Conservation (phyloP, 2,113 vertebrate genomes). For the Nerophis lumbriciformis region DNA sequence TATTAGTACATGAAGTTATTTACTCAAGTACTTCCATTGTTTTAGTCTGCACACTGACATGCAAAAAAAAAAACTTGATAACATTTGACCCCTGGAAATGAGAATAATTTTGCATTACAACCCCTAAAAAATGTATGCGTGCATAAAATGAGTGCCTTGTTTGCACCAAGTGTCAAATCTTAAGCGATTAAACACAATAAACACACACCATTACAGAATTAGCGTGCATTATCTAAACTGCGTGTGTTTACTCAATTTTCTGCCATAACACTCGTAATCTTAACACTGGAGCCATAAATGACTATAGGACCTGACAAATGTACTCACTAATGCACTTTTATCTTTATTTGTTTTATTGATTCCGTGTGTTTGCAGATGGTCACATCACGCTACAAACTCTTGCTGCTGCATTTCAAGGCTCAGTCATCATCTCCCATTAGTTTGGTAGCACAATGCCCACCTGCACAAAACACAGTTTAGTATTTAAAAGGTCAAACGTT, state of each 20-base stretch:
- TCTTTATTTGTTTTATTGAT: conserved; percentile 14
- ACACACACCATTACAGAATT: conserved; percentile 6
- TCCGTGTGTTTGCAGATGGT: neutral
- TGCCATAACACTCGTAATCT: conserved; percentile 9
- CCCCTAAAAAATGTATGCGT: neutral
- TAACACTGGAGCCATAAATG: conserved; percentile 7
- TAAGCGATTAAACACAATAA: conserved; percentile 5
- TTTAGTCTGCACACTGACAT: no score
- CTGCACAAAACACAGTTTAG: conserved; percentile 36
- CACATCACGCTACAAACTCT: neutral
- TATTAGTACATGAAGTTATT: neutral
- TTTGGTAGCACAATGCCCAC: conserved; percentile 54
- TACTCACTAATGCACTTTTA: conserved; percentile 11
- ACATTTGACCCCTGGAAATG: no score
- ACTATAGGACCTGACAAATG: conserved; percentile 13
- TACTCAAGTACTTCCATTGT: no score
- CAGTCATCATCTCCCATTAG: conserved; percentile 20
- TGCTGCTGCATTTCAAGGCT: neutral
- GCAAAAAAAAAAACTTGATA: no score
- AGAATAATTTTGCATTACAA: no score
- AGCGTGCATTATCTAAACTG: neutral
- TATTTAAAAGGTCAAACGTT: neutral
- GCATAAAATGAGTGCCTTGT: neutral
- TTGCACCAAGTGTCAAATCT: neutral
- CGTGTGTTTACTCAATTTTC: conserved; percentile 11